Conservation (phyloP, 2,797 vertebrate genomes). For the Sphaeramia orbicularis region DNA sequence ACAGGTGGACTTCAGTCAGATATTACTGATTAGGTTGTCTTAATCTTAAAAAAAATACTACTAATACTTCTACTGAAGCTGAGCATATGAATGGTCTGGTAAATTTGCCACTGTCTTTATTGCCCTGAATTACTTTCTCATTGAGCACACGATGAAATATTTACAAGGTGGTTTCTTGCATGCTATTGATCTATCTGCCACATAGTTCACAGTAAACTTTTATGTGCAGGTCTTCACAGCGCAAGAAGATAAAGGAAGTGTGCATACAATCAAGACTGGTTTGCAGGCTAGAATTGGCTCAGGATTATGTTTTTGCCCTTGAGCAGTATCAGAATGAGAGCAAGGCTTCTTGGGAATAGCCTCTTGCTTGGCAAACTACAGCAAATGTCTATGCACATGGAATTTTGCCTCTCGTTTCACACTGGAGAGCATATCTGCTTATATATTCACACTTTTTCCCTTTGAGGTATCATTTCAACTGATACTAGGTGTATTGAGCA, state of each 20-base stretch:
- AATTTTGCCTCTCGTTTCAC: constrained; percentile 29
- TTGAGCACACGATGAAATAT: constrained; percentile 45
- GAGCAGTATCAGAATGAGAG: constrained; percentile 50
- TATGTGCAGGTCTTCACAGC: constrained; percentile 25
- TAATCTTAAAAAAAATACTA: not conserved
- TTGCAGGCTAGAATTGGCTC: constrained; percentile 42
- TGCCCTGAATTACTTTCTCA: constrained; percentile 6
- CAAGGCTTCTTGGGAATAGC: constrained; percentile 34
- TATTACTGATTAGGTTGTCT: not conserved
- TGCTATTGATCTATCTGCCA: constrained; percentile 38
- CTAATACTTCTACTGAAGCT: not conserved
- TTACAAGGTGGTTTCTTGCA: constrained; percentile 33
- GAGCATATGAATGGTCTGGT: not conserved
- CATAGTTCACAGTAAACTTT: constrained; percentile 21
- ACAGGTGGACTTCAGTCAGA: too few relatives aligned
- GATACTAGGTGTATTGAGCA: constrained; percentile 4
- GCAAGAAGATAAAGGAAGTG: constrained; percentile 35
- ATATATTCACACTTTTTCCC: constrained; percentile 14
- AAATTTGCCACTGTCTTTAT: constrained; percentile 6
- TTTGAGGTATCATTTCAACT: constrained; percentile 8
- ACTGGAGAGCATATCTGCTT: constrained; percentile 16
- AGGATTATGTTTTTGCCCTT: constrained; percentile 57
- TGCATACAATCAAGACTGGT: constrained; percentile 26
- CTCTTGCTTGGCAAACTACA: constrained; percentile 32
- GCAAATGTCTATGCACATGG: constrained; percentile 14